Base-by-base conservation (phyloP, 2,113 vertebrate species). In the Jaculus jaculus region DNA sequence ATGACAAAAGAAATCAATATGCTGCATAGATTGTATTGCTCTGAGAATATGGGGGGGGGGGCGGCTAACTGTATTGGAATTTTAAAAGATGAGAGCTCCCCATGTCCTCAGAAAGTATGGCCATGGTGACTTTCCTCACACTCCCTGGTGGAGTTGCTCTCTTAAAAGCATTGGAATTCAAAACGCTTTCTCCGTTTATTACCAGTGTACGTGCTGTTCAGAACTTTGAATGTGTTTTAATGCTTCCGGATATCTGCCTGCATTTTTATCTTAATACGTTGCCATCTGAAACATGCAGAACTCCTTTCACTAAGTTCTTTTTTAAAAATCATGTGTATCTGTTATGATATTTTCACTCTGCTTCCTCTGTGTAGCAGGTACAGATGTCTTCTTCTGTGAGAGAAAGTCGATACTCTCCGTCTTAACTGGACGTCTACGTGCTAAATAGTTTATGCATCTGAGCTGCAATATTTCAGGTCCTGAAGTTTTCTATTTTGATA, bases 61-160 rank as follows among this genome's bases (percentile, higher is more conserved):
- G 68, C 89, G 84, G 90, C 96, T 96, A 95, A 97, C 97, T 96
- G 89, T 95, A 95, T 97, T 97, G 97, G 92, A 98, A 96, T 94
- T 95, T 39, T 81, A 94, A 96, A 96, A 96, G 96, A 96, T 93
- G 75, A 16, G 15, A 39, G 60, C 60, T 26, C 34, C 66, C 68
- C 75, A 90, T 95, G 97, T 96, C 96, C 94, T 96, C 96, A 96
- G 96, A 94, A 97, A 87, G 95, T 81, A 82, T 86, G 92, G 28
- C 84, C 90, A 6, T 96, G 91, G 94, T 92, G 97, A 92, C 94
- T 90, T 63, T 63, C 24, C 18, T 20, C 20, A 96, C 92, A 92
- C 96, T 94, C 96, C 93, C 90, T 95, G 95, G 96, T 75, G n/a
- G 90, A 92, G 74, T 85, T 96, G 80, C 83, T 83, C 79, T 96